These are phyloP conservation scores for Pogonocherus hispidulus DNA, from an alignment of 2,888 invertebrate species.

Conservation along the genomic window DNA sequence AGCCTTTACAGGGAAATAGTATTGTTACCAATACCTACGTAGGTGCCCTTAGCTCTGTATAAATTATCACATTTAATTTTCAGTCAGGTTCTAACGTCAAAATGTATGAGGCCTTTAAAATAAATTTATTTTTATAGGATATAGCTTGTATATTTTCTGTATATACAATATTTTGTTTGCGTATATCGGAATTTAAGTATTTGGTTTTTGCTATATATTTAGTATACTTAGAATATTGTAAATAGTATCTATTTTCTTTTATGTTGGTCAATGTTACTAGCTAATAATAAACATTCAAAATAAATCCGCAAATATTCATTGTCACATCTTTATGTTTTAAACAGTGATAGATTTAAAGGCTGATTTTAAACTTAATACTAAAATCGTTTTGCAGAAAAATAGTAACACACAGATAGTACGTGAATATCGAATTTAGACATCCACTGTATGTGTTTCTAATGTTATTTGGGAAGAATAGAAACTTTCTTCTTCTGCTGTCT, in stretches of 20 bases:
- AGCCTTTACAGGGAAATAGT: constrained; percentile 15
- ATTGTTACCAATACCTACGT: not conserved
- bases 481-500: too few species aligned
- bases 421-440: too few species aligned
- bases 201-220: too few species aligned
- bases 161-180: constrained; percentile 5
- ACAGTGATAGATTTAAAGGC: not conserved
- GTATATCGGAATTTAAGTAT: not conserved
- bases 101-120: constrained; percentile 22
- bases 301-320: too few species aligned
- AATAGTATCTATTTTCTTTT: constrained; percentile 7
- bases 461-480: too few species aligned
- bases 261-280: too few species aligned
- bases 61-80: constrained; percentile 3
- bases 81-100: not conserved
- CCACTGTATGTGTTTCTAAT: too few species aligned
- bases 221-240: not conserved
- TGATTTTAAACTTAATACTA: too few species aligned
- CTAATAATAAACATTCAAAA: too few species aligned
- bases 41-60: not conserved
- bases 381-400: too few species aligned
- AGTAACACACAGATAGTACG: too few species aligned
- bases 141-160: constrained; percentile 21
- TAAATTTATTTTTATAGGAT: constrained; percentile 22
- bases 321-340: too few species aligned